Conservation (phyloP, 2,888 invertebrate genomes). For the Empis livida region DNA sequence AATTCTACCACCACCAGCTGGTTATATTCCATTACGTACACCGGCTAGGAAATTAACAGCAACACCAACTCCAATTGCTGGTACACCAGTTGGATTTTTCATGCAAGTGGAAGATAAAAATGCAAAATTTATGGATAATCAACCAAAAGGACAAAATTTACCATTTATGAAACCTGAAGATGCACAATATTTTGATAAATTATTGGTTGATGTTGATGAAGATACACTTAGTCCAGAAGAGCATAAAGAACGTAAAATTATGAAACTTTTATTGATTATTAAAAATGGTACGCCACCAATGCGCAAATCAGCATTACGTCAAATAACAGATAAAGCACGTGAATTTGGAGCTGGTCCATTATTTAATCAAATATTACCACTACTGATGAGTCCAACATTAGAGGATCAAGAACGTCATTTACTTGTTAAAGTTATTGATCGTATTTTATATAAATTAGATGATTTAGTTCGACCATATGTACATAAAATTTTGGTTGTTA, state of each 20-base stretch:
- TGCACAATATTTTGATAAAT: slow-evolving; percentile 98
- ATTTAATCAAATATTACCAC: slow-evolving; percentile 96
- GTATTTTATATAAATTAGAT: slow-evolving; percentile 95
- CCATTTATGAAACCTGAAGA: slow-evolving; percentile 99
- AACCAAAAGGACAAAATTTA: slow-evolving; percentile 89
- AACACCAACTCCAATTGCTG: slow-evolving; percentile 93
- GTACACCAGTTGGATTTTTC: slow-evolving; percentile 86
- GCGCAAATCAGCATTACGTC: slow-evolving; percentile 93
- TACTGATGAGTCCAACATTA: slow-evolving; percentile 98
- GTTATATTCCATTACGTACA: slow-evolving; percentile 91
- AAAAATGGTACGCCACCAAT: slow-evolving; percentile 99
- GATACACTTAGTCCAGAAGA: slow-evolving; percentile 91
- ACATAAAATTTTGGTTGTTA: slow-evolving; percentile 98
- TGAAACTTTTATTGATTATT: slow-evolving; percentile 95
- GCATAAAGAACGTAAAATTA: slow-evolving; percentile 96
- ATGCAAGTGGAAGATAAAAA: slow-evolving; percentile 84
- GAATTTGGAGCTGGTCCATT: slow-evolving; percentile 97
- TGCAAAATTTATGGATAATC: slow-evolving; percentile 83
- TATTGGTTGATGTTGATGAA: slow-evolving; percentile 96
- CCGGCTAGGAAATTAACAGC: slow-evolving; percentile 95
- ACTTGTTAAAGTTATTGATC: slow-evolving; percentile 96
- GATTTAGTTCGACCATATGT: slow-evolving; percentile 98
- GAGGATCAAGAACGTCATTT: slow-evolving; percentile 99
- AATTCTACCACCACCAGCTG: slow-evolving; percentile 88
- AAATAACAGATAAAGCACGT: slow-evolving; percentile 97